These are phyloP conservation scores for Microcebus griseorufus DNA, from an alignment of 2,113 vertebrate species.

Conservation along the genomic window DNA sequence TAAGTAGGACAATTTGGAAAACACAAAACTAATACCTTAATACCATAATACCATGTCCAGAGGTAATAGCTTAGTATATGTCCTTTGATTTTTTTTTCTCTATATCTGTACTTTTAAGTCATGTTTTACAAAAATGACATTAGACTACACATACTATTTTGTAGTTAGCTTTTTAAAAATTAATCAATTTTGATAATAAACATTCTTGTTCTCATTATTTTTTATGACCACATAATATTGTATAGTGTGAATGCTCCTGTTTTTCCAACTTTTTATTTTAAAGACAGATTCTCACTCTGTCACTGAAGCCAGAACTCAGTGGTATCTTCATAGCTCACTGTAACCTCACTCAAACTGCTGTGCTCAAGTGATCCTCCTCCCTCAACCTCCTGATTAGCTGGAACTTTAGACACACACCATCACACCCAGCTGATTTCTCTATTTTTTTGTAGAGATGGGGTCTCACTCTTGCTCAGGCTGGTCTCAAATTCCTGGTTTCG, in stretches of 20 bases:
- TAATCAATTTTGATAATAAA: neutral
- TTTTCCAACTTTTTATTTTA: neutral
- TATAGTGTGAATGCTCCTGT: neutral
- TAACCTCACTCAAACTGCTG: too few species aligned
- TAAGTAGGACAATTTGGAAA: slow-evolving; percentile 23
- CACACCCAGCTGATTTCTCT: too few species aligned
- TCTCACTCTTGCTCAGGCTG: too few species aligned
- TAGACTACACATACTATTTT: neutral
- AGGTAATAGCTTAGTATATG: neutral
- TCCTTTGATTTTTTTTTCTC: neutral
- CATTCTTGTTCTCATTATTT: neutral
- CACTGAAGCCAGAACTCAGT: too few species aligned
- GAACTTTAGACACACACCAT: too few species aligned
- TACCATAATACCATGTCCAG: neutral
- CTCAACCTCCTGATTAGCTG: too few species aligned
- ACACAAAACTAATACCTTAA: neutral
- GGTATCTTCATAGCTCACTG: too few species aligned
- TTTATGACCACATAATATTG: neutral
- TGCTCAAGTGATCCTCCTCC: too few species aligned
- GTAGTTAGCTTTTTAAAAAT: neutral
- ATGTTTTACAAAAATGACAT: slow-evolving; percentile 27
- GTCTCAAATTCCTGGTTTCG: too few species aligned
- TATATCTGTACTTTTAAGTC: neutral
- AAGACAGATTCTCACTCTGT: too few species aligned
- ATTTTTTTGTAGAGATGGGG: too few species aligned